Evolutionary conservation across 2,113 vertebrate species (phyloP), one percentile per base, ranked within the genome.

Genomic region (Platysteira castanea): DNA sequence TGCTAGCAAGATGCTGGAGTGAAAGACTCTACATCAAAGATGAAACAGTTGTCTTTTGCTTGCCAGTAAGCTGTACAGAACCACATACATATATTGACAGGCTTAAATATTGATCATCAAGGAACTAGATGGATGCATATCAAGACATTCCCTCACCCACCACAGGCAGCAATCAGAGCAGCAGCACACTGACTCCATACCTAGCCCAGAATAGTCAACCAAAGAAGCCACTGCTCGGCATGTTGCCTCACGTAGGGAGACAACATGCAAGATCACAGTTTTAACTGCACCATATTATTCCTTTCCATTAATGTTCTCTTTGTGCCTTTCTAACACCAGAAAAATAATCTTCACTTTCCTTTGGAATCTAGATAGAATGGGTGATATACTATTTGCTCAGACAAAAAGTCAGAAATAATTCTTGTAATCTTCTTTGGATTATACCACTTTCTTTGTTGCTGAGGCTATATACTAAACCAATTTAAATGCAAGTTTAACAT

Each of bases 101-200:
- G 30, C 10, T 44, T 47, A 31, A 79, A 71, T 20, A 71, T 0
- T 53, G 23, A 21, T 22, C 35, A 84, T 42, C 42, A 54, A 42
- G 53, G 67, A 87, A 42, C 10, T 9, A 35, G 60, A 73, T 9
- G 7, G 42, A 63, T 9, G 3, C 35, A 4, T 15, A 77, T 23
- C 10, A 2, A 46, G 33, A 41, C 20, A 50, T 15, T 19, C 59
- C 35, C 70, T 74, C 56, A 65, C 7, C 28, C 31, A 56, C 13
- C 50, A 27, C 24, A 42, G 56, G 87, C 61, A 85, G 46, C 13
- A 49, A 37, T 18, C 41, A 67, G 37, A 70, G 64, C 47, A 74
- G 17, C 47, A 60, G 15, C 54, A 28, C 30, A 3, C 13, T 7
- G 37, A 71, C 8, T 20, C n/a, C 0, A 0, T 18, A 20, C n/a